These are phyloP conservation scores for Pentalonia nigronervosa DNA, from an alignment of 1,140 invertebrate genomes.

Conservation along the genomic window DNA sequence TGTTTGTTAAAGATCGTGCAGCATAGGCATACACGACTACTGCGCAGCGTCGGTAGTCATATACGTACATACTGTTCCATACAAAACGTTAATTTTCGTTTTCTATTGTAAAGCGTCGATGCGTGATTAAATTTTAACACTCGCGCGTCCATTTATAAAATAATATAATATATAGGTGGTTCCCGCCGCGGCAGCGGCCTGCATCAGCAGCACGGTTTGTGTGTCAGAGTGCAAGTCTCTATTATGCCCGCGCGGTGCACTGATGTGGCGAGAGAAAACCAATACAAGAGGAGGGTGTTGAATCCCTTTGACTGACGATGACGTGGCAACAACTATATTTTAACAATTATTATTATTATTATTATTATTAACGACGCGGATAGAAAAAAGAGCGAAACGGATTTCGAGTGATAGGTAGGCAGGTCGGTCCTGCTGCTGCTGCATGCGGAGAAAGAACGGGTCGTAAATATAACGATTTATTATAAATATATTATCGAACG, in stretches of 20 bases:
- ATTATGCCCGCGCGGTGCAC: constrained; percentile 4
- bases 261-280: constrained; percentile 31
- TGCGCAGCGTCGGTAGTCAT: neutral
- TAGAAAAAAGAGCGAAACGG: neutral
- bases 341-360: neutral
- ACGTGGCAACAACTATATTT: neutral
- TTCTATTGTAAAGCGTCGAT: constrained; percentile 11
- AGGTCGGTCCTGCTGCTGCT: neutral
- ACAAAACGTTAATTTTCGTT: constrained; percentile 45
- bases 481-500: neutral
- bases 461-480: constrained; percentile 38
- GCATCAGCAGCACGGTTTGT: neutral
- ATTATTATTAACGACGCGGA: neutral
- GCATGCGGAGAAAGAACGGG: neutral
- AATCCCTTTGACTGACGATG: constrained; percentile 48
- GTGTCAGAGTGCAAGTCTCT: constrained; percentile 40
- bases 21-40: neutral
- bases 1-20: constrained; percentile 34
- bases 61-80: neutral
- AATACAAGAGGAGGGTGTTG: constrained; percentile 7
- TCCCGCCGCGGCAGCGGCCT: neutral
- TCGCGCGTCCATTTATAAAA: constrained; percentile 36
- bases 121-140: constrained; percentile 35
- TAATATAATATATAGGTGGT: neutral
- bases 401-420: neutral